Base-by-base conservation (phyloP, 37 sponge, comb jelly and placozoan genomes). In the Cliona cf. orientalis region DNA sequence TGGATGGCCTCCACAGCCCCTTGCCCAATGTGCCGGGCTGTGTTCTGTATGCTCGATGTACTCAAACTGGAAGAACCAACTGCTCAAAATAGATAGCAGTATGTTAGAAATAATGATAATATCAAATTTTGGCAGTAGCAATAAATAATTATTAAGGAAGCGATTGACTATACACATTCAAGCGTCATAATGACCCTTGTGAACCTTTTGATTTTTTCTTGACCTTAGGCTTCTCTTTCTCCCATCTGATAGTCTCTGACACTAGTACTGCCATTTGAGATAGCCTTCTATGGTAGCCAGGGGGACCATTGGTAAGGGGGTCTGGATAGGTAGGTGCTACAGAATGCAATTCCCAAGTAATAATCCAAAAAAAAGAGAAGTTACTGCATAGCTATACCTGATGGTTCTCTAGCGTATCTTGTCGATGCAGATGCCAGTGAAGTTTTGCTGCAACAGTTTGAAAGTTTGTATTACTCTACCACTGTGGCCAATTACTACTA, bases 21-120 rank as follows among this genome's bases (percentile, higher is more conserved):
- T 34, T 98, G 99, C 80, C 99, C 99, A 1, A 93, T 93, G 80
- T 98, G 99, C 57, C 67, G 99, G 46, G 79, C 92, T 28, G 62
- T 22, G 41, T 98, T 98, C 75, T 98, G 99, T 66, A 79, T 96
- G 75, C 63, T 94, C 28, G 99, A 98, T 74, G 90, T 98, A 1
- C 77, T 82, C 39, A 69, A 40, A 56, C 58, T 92, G 1, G 55
- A 49, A 49, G 53, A 49, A n/a, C n/a, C n/a, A n/a, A n/a, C n/a
- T n/a, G n/a, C n/a, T n/a, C n/a, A n/a, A n/a, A 19, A 61, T 61
- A 61, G 26, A 61, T 61, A n/a, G 22, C 12, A 61, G 63, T 26
- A 22, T n/a, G 28, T 22, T 6, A 26, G 12, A n/a, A 61, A 7
- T 61, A n/a, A n/a, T n/a, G 6, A n/a, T 21, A n/a, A 61, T 12